Evolutionary conservation across 2,113 vertebrate genomes (phyloP).

Genomic region (Menura novaehollandiae): DNA sequence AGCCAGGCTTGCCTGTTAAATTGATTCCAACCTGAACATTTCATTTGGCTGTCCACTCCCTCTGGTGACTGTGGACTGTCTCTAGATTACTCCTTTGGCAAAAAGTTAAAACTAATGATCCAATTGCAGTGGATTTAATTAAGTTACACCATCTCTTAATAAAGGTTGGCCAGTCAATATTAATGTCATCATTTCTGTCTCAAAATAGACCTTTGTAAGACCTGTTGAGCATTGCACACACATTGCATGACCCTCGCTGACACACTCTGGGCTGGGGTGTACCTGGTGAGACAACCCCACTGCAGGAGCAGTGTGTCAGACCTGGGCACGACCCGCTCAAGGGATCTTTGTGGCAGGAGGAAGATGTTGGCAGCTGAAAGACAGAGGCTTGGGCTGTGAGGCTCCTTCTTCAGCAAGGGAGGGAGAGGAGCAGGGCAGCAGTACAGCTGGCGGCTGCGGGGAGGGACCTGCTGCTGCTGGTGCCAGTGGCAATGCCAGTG

Average conservation of each 20-base stretch:
- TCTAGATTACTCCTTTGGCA: not conserved
- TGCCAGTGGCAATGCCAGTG: not conserved
- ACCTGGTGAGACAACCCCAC: not conserved
- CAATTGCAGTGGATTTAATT: not conserved
- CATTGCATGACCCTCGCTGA: accelerated
- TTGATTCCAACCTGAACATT: not conserved
- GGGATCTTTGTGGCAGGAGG: not conserved
- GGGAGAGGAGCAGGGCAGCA: not conserved
- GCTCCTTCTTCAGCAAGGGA: not conserved
- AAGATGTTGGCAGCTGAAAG: not conserved
- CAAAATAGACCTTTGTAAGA: not conserved
- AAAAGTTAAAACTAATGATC: not conserved
- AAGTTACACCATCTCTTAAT: not conserved
- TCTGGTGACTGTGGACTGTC: not conserved
- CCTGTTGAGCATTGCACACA: not conserved
- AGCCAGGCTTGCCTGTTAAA: not conserved
- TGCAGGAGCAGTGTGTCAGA: accelerated
- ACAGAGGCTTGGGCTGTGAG: accelerated
- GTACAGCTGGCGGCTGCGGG: not conserved
- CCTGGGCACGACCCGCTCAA: accelerated
- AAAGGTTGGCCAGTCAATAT: not conserved
- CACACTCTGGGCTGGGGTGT: accelerated
- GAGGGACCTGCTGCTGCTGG: not conserved
- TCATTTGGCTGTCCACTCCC: not conserved
- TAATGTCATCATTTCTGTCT: not conserved